Evolutionary conservation across 2,113 vertebrate species (phyloP), one percentile per base, ranked within the genome.

Genomic region (Dendrocopos noguchii): DNA sequence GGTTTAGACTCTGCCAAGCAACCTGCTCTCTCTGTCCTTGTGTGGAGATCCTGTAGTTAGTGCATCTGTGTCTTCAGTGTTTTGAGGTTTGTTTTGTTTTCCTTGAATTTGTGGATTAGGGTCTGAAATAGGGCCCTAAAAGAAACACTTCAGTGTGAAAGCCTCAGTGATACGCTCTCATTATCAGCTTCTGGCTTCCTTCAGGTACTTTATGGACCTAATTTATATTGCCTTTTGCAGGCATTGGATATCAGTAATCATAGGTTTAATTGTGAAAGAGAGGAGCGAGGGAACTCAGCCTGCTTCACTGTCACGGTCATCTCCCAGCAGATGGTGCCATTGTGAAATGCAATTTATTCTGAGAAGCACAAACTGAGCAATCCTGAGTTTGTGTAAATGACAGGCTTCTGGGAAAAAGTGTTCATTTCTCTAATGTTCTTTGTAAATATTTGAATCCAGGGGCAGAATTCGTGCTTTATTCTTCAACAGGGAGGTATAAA

Each of bases 251-350:
- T 60, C 31, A 42, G 33, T 14, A 15, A 60, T 33, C 7, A 9
- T 8, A 16, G 0, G 1, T 86, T 80, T 66, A 59, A 21, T 5
- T 50, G 42, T 1, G 14, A 14, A 66, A 36, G 50, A 39, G 52
- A n/a, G 50, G 28, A n/a, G 27, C 12, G 74, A 39, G 28, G 36
- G 55, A 70, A 36, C 15, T n/a, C 29, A 21, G 56, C 12, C 42
- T 75, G 22, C 21, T 88, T 84, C 3, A 2, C n/a, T 87, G 28
- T 16, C 15, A 7, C 53, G 60, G 44, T 21, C 39, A 25, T 66
- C 25, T 75, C 90, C 96, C 97, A 93, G 80, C 80, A 97, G 98
- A 78, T 97, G 97, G 97, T 88, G 67, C 94, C 78, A 91, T 97
- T 96, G 95, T 92, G 90, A 97, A 96, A 88, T 80, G 73, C 63